phyloP scores from a whole-genome alignment of 2,113 vertebrate genomes.

The Barbus barbus region DNA sequence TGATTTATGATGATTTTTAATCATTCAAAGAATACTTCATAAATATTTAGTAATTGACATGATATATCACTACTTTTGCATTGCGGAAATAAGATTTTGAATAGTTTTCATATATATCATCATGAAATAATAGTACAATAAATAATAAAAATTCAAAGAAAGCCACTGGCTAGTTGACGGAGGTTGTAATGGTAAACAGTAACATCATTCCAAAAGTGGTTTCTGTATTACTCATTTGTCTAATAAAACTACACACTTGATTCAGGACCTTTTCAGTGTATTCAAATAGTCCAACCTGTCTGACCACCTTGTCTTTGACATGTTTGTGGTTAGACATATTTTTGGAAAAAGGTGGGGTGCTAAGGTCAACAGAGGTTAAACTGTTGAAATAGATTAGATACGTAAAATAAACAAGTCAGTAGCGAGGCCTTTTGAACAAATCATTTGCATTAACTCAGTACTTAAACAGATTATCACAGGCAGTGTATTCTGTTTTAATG shows the following conservation, averaged over 20 bases:
- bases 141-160: not conserved
- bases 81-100: not conserved
- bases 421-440: not conserved
- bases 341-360: not conserved
- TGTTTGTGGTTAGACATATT: not conserved
- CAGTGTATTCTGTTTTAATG: not conserved
- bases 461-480: not conserved
- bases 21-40: too few relatives aligned
- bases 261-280: not conserved
- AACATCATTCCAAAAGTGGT: slow-evolving; percentile 18
- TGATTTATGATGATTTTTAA: too few relatives aligned
- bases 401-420: not conserved
- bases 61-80: not conserved
- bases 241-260: slow-evolving; percentile 1
- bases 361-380: too few relatives aligned
- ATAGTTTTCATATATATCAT: not conserved
- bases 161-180: not conserved
- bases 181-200: not conserved
- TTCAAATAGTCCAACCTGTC: slow-evolving; percentile 28
- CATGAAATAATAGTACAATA: not conserved
- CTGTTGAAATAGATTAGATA: not conserved
- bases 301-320: slow-evolving; percentile 5
- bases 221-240: slow-evolving; percentile 33
- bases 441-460: not conserved
- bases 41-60: too few relatives aligned